These are phyloP conservation scores for Mionectes olivaceus DNA, from an alignment of 2,797 vertebrate genomes.

Conservation along the genomic window DNA sequence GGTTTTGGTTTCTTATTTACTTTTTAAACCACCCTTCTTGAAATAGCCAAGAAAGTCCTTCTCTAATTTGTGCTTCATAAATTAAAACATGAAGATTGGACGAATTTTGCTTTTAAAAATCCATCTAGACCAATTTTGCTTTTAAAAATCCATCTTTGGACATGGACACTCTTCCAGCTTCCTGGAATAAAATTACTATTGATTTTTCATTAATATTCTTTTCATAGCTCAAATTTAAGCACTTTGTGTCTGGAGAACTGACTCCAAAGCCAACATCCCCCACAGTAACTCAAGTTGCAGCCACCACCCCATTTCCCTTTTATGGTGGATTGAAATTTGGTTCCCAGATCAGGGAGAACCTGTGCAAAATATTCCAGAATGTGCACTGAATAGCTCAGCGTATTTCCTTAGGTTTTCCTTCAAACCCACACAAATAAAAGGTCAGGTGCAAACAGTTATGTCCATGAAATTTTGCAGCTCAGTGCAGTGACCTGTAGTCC, in stretches of 20 bases:
- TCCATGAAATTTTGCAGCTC: not conserved
- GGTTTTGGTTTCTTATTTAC: not conserved
- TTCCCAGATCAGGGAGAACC: not conserved
- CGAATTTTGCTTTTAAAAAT: too few species aligned
- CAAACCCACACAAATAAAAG: not conserved
- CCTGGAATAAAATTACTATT: not conserved
- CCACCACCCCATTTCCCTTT: not conserved
- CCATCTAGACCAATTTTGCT: too few species aligned
- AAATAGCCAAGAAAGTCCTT: not conserved
- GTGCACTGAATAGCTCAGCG: not conserved
- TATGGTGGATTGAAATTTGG: not conserved
- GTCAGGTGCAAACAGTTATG: not conserved
- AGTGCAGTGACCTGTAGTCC: not conserved
- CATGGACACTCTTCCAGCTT: not conserved
- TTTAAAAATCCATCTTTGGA: not conserved
- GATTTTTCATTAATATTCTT: not conserved
- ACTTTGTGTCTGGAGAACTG: not conserved
- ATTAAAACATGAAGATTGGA: not conserved
- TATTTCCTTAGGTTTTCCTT: not conserved
- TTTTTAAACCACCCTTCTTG: not conserved
- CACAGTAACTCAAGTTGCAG: not conserved
- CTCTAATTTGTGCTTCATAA: not conserved
- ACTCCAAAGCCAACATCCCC: not conserved
- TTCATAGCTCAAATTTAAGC: not conserved
- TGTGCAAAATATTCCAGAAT: not conserved